Conservation (phyloP, 2,797 vertebrate genomes). For the Gymnoscopelus microlampas region DNA sequence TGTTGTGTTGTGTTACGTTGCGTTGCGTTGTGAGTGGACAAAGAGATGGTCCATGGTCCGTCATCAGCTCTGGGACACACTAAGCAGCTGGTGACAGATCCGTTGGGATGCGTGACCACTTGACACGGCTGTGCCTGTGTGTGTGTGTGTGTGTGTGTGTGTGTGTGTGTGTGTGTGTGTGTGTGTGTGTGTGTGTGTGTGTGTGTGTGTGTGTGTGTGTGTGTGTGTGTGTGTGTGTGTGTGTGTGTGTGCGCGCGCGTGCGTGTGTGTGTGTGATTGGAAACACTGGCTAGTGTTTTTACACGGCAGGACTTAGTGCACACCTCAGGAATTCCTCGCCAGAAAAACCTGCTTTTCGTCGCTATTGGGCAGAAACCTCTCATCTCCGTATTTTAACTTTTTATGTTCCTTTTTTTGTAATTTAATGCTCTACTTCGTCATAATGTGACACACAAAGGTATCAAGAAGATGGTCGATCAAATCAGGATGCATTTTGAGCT, state of each 20-base stretch:
- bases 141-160: conserved; percentile 26
- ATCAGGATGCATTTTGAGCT: no score
- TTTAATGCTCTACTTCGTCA: no score
- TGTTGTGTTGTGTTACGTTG: conserved; percentile 66
- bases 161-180: conserved; percentile 32
- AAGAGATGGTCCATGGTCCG: conserved; percentile 70
- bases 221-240: conserved; percentile 66
- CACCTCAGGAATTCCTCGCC: conserved; percentile 76
- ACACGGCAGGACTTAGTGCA: conserved; percentile 74
- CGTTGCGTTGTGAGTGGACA: conserved; percentile 72
- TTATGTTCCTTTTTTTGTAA: no score
- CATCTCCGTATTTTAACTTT: no score
- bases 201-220: conserved; percentile 64
- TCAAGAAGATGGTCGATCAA: no score
- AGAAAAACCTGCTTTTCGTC: conserved; percentile 67
- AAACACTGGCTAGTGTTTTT: conserved; percentile 68
- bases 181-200: conserved; percentile 33
- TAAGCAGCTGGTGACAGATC: conserved; percentile 80
- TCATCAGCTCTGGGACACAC: conserved; percentile 78
- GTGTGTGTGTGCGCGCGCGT: conserved; percentile 63
- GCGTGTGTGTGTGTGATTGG: conserved; percentile 33
- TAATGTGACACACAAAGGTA: no score
- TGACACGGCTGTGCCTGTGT: conserved; percentile 73
- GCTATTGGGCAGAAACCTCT: no score
- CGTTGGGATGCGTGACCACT: conserved; percentile 80